Evolutionary conservation across 2,888 invertebrate species (phyloP).

Genomic region (Caenorhabditis wallacei): DNA sequence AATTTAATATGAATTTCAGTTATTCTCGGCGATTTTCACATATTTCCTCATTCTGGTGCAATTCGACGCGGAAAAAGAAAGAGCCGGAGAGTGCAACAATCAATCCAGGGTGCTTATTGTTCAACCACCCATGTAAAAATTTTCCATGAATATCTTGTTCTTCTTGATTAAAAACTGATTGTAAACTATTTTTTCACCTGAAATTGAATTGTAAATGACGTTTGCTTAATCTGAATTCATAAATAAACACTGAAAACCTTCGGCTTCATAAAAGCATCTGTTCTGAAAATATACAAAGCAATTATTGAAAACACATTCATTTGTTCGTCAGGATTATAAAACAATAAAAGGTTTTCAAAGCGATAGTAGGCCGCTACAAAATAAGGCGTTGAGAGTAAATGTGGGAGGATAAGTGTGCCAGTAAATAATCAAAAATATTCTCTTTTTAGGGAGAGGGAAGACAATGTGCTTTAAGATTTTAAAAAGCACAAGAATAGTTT

Average conservation of each 20-base stretch:
- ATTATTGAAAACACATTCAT: constrained; percentile 10
- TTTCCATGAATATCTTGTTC: not conserved
- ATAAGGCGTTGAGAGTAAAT: too few relatives aligned
- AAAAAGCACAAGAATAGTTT: not conserved
- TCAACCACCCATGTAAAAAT: constrained; percentile 44
- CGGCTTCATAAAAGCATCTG: too few relatives aligned
- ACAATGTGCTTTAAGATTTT: not conserved
- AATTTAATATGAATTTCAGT: constrained; percentile 37
- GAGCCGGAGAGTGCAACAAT: constrained; percentile 54
- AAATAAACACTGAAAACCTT: too few relatives aligned
- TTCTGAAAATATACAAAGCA: not conserved
- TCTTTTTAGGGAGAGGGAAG: too few relatives aligned
- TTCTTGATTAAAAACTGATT: not conserved
- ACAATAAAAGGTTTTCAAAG: too few relatives aligned
- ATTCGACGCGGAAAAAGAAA: constrained; percentile 63
- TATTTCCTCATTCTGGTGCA: constrained; percentile 73
- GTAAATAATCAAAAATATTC: too few relatives aligned
- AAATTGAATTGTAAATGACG: too few relatives aligned
- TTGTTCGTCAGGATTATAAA: not conserved
- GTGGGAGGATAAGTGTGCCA: too few relatives aligned
- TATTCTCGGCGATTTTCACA: constrained; percentile 74
- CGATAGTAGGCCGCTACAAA: too few relatives aligned
- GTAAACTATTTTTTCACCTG: not conserved
- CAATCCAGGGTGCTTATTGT: constrained; percentile 60
- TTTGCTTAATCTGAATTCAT: too few relatives aligned